phyloP scores from a whole-genome alignment of 2,113 vertebrate species.

The Phalacrocorax brasilianus region DNA sequence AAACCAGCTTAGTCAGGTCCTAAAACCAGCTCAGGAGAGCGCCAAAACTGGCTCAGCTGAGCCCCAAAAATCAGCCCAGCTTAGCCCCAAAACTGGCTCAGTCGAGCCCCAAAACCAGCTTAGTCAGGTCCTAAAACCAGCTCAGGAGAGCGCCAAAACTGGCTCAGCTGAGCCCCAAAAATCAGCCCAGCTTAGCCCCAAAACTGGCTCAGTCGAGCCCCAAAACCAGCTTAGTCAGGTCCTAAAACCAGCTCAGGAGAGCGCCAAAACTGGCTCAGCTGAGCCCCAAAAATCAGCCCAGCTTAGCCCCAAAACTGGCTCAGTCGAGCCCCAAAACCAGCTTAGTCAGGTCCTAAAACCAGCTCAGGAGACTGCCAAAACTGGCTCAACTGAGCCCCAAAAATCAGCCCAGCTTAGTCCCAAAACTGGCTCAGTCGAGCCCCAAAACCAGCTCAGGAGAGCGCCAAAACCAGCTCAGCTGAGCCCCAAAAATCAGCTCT shows the following conservation, averaged over 20 bases:
- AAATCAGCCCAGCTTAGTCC: background rate
- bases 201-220: background rate
- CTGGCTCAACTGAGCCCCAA: background rate
- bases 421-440: background rate
- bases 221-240: accelerated
- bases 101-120: background rate
- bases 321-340: background rate
- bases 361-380: background rate
- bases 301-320: background rate
- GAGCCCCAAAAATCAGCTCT: background rate
- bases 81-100: background rate
- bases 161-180: background rate
- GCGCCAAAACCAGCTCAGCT: background rate
- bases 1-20: background rate
- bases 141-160: background rate
- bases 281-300: background rate
- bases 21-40: background rate
- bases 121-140: background rate
- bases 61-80: background rate
- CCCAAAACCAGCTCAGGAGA: background rate
- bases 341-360: background rate
- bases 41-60: background rate
- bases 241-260: background rate
- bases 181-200: no score
- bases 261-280: background rate